Conservation (phyloP, 2,797 vertebrate species). For the Tauraco hartlaubi region DNA sequence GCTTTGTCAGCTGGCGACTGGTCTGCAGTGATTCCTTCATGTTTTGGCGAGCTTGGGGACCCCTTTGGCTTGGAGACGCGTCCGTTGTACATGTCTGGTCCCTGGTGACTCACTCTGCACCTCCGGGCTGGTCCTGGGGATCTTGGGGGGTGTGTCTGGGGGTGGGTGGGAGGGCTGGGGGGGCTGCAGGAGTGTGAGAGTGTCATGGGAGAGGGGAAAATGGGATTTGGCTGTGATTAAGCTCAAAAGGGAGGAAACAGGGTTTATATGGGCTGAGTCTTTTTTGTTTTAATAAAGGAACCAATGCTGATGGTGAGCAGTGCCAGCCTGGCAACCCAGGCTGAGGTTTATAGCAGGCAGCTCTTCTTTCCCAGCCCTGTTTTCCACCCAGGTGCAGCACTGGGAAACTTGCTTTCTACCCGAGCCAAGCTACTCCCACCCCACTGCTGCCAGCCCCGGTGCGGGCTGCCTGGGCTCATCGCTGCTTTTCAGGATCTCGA, state of each 20-base stretch:
- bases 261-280: background rate
- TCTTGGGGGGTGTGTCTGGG: accelerated
- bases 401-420: background rate
- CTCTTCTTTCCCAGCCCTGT: background rate
- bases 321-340: background rate
- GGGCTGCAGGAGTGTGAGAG: background rate
- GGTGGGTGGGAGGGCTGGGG: accelerated
- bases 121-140: background rate
- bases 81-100: accelerated
- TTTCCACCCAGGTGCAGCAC: background rate
- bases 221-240: background rate
- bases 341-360: background rate
- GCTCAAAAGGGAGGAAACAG: background rate
- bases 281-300: background rate
- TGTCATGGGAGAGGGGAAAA: background rate
- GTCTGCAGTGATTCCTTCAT: too few relatives aligned
- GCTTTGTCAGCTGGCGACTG: too few relatives aligned
- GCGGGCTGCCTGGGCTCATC: accelerated
- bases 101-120: accelerated
- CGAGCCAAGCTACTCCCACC: background rate
- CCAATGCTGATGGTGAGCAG: background rate
- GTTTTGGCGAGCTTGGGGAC: background rate
- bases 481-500: background rate
- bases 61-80: accelerated
- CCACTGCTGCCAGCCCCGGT: background rate